Evolutionary conservation across 2,888 invertebrate genomes (phyloP).

Genomic region (Dorcus parallelipipedus): DNA sequence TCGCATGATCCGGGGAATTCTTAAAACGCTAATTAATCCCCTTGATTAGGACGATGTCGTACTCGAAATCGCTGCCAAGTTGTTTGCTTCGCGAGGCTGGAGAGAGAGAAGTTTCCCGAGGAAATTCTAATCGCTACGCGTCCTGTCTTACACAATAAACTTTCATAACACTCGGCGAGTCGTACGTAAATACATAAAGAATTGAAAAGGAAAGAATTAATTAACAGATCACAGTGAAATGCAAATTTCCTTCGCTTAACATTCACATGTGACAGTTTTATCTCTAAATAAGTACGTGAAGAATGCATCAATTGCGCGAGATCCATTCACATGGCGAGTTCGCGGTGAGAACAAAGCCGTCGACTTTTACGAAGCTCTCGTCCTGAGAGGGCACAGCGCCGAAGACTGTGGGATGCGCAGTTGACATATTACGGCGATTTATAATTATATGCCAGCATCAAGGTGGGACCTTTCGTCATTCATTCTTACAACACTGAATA

Average conservation of each 20-base stretch:
- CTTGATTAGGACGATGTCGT: slow-evolving; percentile 27
- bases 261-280: too few species aligned
- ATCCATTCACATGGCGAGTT: slow-evolving; percentile 17
- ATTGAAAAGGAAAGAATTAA: too few species aligned
- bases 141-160: too few species aligned
- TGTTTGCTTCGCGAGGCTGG: too few species aligned
- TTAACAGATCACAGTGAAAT: too few species aligned
- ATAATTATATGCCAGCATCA: slow-evolving; percentile 28
- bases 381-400: slow-evolving; percentile 3
- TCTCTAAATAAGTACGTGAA: slow-evolving; percentile 7
- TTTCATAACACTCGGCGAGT: too few species aligned
- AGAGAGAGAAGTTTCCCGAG: too few species aligned
- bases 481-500: slow-evolving; percentile 24
- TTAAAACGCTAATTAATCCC: slow-evolving; percentile 35
- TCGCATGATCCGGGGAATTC: slow-evolving; percentile 32
- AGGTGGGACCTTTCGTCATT: slow-evolving; percentile 31
- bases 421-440: slow-evolving; percentile 31
- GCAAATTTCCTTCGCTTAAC: too few species aligned
- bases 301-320: slow-evolving; percentile 20
- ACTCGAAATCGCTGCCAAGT: too few species aligned
- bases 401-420: slow-evolving; percentile 28
- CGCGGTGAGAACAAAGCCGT: slow-evolving; percentile 21
- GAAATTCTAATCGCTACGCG: too few species aligned
- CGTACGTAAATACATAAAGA: too few species aligned
- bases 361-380: slow-evolving; percentile 13